Conservation (phyloP, 2,113 vertebrate genomes). For the Sturnira hondurensis region DNA sequence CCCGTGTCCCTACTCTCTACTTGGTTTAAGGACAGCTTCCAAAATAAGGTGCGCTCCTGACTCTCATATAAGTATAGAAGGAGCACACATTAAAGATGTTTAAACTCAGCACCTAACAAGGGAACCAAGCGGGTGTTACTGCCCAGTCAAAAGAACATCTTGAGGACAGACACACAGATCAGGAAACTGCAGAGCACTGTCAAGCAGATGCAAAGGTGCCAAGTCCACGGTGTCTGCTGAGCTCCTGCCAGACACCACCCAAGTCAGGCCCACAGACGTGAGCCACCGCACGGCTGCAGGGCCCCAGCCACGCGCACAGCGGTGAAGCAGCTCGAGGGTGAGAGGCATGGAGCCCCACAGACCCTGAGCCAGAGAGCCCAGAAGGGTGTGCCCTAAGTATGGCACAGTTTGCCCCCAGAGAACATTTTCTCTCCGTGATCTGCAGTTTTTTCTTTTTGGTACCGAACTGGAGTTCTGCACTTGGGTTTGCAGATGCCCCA, state of each 20-base stretch:
- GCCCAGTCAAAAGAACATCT: not conserved
- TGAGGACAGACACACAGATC: constrained; percentile 1
- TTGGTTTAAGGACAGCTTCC: constrained; percentile 7
- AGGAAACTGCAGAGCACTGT: not conserved
- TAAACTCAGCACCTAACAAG: not conserved
- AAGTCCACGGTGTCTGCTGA: not conserved
- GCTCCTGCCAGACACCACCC: not conserved
- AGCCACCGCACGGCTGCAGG: not conserved
- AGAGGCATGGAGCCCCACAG: not conserved
- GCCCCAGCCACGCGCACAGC: not conserved
- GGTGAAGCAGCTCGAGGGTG: not conserved
- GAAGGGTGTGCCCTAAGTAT: not conserved
- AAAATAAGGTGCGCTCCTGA: not conserved
- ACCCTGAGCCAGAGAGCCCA: not conserved
- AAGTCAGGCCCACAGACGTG: not conserved
- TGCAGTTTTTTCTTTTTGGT: not conserved
- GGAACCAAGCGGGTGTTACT: not conserved
- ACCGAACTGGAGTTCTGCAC: not conserved
- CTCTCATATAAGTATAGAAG: not conserved
- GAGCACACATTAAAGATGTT: not conserved
- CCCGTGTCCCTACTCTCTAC: not conserved
- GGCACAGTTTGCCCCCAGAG: not conserved
- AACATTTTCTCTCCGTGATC: not conserved
- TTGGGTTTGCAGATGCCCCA: not conserved
- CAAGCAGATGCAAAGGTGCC: not conserved